Evolutionary conservation across 2,113 vertebrate genomes (phyloP).

Genomic region (Phyllopteryx taeniolatus): DNA sequence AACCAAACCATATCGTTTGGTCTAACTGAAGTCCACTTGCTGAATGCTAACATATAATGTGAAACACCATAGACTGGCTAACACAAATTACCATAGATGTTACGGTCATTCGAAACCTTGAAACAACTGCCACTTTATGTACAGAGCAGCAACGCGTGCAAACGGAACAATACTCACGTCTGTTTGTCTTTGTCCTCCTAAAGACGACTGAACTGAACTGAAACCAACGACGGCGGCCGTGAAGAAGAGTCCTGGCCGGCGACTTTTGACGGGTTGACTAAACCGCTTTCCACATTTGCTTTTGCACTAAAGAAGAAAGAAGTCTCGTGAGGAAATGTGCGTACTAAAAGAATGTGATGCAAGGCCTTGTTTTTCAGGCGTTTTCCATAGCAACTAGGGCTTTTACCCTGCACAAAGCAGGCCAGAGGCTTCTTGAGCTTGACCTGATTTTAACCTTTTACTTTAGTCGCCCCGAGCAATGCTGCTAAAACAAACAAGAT

Average conservation of each 20-base stretch:
- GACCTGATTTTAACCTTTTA: conserved; percentile 17
- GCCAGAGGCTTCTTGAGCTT: conserved; percentile 24
- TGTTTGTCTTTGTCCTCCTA: background rate
- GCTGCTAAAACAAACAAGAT: conserved; percentile 62
- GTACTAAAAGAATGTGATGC: conserved; percentile 28
- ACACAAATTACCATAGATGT: no score
- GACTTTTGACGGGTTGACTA: background rate
- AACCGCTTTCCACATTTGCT: conserved; percentile 49
- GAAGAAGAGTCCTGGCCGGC: background rate
- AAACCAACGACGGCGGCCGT: background rate
- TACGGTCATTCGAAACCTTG: background rate
- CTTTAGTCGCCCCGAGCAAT: conserved; percentile 50
- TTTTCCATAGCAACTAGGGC: conserved; percentile 17
- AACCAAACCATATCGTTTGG: no score
- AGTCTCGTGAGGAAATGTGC: background rate
- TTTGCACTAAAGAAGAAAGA: conserved; percentile 70
- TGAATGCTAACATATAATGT: no score
- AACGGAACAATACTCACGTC: background rate
- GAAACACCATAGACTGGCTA: no score
- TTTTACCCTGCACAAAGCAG: conserved; percentile 33
- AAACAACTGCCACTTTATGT: background rate
- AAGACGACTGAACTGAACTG: conserved; percentile 52
- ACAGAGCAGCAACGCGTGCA: background rate
- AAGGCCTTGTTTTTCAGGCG: background rate
- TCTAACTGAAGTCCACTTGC: no score